phyloP scores from a whole-genome alignment of 1,140 invertebrate genomes.

The Cotesia chilonis region DNA sequence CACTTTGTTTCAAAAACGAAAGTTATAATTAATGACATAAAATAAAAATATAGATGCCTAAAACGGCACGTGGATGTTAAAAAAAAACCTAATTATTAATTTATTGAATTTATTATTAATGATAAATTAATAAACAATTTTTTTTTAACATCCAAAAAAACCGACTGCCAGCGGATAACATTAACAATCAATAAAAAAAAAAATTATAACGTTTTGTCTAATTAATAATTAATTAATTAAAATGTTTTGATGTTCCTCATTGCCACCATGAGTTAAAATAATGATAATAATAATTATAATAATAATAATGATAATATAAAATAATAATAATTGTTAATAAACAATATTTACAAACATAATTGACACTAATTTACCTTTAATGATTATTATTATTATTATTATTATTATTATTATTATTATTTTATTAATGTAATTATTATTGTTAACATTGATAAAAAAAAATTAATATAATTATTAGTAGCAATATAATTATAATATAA shows the following conservation, averaged over 20 bases:
- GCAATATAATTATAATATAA: no score
- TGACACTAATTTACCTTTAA: no score
- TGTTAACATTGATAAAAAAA: no score
- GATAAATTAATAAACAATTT: not conserved
- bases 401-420: no score
- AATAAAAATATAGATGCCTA: constrained; percentile 21
- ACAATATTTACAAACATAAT: not conserved
- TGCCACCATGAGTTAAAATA: not conserved
- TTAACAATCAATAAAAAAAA: constrained; percentile 12
- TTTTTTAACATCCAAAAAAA: not conserved
- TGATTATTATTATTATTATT: no score
- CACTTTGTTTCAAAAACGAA: not conserved
- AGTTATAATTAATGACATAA: not conserved
- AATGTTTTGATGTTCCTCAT: constrained; percentile 1
- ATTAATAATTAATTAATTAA: not conserved
- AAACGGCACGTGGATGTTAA: constrained; percentile 25
- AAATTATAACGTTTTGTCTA: not conserved
- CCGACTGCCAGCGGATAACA: constrained; percentile 8
- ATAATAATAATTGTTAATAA: not conserved
- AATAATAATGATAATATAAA: not conserved
- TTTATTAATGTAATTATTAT: no score
- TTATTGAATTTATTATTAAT: no score
- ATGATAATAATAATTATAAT: not conserved
- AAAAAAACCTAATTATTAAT: not conserved
- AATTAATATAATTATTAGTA: no score